Percentiles rank a stretch among this genome's conserved stretches.
phyloP scores from a whole-genome alignment of 2,888 invertebrate genomes.

The Mechanitis mazaeus region DNA sequence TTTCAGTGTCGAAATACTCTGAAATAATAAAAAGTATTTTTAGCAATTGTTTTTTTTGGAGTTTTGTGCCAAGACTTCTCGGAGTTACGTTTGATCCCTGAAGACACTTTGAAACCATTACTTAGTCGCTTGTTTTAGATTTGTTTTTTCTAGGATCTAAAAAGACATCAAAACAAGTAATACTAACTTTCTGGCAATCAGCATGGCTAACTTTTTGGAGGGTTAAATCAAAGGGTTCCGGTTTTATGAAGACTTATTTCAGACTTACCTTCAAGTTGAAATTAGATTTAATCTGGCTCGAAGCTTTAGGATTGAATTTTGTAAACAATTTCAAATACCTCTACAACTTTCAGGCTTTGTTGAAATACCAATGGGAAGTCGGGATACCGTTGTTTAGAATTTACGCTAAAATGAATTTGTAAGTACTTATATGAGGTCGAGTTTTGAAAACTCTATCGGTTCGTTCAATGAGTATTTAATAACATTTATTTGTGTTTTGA shows the following conservation, averaged over 20 bases:
- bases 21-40: slow-evolving; percentile 8
- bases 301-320: slow-evolving; percentile 77
- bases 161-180: slow-evolving; percentile 64
- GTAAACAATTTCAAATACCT: slow-evolving; percentile 76
- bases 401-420: slow-evolving; percentile 72
- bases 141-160: slow-evolving; percentile 64
- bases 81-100: slow-evolving; percentile 46
- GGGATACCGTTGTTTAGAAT: slow-evolving; percentile 68
- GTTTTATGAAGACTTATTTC: slow-evolving; percentile 77
- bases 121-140: slow-evolving; percentile 71
- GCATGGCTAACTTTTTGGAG: slow-evolving; percentile 66
- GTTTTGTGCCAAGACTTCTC: slow-evolving; percentile 33
- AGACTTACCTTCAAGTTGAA: slow-evolving; percentile 76
- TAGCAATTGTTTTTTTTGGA: background rate
- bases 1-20: background rate
- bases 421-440: slow-evolving; percentile 60
- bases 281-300: slow-evolving; percentile 76
- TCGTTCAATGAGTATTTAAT: slow-evolving; percentile 61
- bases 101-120: slow-evolving; percentile 69
- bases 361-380: slow-evolving; percentile 72
- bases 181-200: slow-evolving; percentile 74
- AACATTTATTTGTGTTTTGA: slow-evolving; percentile 45
- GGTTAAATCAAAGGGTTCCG: slow-evolving; percentile 77
- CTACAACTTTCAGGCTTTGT: slow-evolving; percentile 74
- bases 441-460: slow-evolving; percentile 55